Conservation (phyloP, 2,888 invertebrate species). For the Disparrhopalites patrizii region DNA sequence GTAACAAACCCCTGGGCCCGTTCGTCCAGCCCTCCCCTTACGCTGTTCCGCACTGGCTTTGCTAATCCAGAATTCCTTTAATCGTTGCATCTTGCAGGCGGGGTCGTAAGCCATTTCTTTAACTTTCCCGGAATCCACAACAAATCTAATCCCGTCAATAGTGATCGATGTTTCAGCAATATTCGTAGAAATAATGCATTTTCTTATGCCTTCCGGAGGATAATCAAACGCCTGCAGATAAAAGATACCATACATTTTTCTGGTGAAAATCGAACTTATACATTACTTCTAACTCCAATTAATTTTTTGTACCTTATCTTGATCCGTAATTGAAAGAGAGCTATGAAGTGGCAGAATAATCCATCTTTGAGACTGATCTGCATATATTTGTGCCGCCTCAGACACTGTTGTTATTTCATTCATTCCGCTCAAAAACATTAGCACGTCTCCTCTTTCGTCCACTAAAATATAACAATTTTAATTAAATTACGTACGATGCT, state of each 20-base stretch:
- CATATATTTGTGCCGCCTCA: conserved; percentile 79
- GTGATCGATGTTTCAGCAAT: conserved; percentile 99
- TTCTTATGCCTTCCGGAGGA: conserved; percentile 87
- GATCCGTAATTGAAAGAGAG: conserved; percentile 85
- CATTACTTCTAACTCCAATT: not conserved
- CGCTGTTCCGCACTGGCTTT: conserved; percentile 95
- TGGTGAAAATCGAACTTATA: not conserved
- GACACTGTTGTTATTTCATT: conserved; percentile 84
- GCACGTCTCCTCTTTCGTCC: conserved; percentile 83
- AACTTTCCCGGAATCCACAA: conserved; percentile 93
- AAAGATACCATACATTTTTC: not conserved
- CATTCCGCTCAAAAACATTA: conserved; percentile 92
- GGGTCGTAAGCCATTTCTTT: conserved; percentile 97
- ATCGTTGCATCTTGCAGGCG: conserved; percentile 77
- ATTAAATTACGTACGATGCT: conserved; percentile 16
- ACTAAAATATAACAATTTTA: conserved; percentile 53
- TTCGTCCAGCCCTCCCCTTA: conserved; percentile 76
- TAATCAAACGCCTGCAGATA: conserved; percentile 76
- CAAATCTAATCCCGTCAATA: conserved; percentile 96
- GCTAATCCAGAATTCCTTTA: conserved; percentile 96
- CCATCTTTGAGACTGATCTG: conserved; percentile 75
- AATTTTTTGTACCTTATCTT: conserved; percentile 71
- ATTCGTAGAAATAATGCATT: conserved; percentile 96
- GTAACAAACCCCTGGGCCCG: conserved; percentile 83
- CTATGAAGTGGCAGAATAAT: conserved; percentile 90